Conservation (phyloP, 2,797 vertebrate genomes). For the Acanthurus tractus region DNA sequence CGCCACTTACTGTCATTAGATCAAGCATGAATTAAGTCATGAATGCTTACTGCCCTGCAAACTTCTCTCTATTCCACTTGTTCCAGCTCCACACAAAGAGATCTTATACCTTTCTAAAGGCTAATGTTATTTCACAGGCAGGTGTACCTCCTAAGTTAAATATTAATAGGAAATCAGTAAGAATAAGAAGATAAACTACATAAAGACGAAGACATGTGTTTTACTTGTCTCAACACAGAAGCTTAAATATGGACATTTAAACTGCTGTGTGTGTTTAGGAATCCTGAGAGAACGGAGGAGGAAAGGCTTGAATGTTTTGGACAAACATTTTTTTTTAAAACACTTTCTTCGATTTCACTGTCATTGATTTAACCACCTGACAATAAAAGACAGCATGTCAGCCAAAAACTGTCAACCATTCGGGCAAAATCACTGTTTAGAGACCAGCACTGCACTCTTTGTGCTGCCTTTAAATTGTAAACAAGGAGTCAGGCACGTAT, state of each 20-base stretch:
- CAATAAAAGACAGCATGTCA: slow-evolving; percentile 21
- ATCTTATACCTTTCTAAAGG: slow-evolving; percentile 4
- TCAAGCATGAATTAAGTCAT: slow-evolving; percentile 29
- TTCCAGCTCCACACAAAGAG: slow-evolving; percentile 9
- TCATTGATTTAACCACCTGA: slow-evolving; percentile 22
- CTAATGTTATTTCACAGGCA: slow-evolving; percentile 5
- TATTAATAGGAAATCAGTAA: slow-evolving; percentile 14
- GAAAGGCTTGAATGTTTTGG: not conserved
- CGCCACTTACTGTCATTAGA: slow-evolving; percentile 29
- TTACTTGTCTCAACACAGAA: not conserved
- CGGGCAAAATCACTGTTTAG: slow-evolving; percentile 31
- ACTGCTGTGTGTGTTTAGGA: slow-evolving; percentile 1
- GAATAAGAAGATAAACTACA: slow-evolving; percentile 17
- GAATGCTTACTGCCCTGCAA: slow-evolving; percentile 24
- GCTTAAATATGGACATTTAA: slow-evolving; percentile 25
- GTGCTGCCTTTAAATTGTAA: slow-evolving; percentile 25
- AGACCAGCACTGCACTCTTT: slow-evolving; percentile 17
- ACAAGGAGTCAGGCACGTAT: slow-evolving; percentile 35
- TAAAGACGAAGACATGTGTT: slow-evolving; percentile 3
- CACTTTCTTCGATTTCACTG: slow-evolving; percentile 20
- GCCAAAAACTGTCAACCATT: slow-evolving; percentile 28
- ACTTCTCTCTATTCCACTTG: slow-evolving; percentile 9
- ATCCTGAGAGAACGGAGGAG: not conserved
- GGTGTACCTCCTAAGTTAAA: not conserved
- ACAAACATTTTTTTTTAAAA: slow-evolving; percentile 1